phyloP scores from a whole-genome alignment of 2,113 vertebrate species.

The Himantopus leucocephalus region DNA sequence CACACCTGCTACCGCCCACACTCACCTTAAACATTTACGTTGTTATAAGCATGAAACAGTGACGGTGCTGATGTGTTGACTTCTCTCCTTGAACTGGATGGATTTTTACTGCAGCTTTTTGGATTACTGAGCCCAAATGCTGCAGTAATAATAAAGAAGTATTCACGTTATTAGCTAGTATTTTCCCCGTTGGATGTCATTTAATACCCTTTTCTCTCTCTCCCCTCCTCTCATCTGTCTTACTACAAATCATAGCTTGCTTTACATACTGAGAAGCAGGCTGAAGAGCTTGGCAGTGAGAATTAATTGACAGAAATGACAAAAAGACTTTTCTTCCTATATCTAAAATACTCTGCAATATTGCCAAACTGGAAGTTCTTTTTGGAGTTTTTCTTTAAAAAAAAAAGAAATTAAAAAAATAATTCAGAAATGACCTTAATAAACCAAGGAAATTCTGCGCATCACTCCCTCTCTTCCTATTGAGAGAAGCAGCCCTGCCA shows the following conservation, averaged over 20 bases:
- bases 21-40: not conserved
- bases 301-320: slow-evolving; percentile 17
- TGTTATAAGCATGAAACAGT: not conserved
- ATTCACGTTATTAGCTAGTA: not conserved
- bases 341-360: not conserved
- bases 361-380: not conserved
- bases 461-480: not conserved
- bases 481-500: not conserved
- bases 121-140: slow-evolving; percentile 6
- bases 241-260: not conserved
- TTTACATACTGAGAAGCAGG: not conserved
- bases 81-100: not conserved
- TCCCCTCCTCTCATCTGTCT: not conserved
- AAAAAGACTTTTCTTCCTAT: not conserved
- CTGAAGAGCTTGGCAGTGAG: not conserved
- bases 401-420: not conserved
- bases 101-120: slow-evolving; percentile 35
- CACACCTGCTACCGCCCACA: not conserved
- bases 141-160: slow-evolving; percentile 21
- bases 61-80: not conserved
- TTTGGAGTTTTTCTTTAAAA: not conserved
- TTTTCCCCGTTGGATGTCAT: not conserved
- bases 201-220: not conserved
- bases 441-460: not conserved
- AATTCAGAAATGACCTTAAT: not conserved